A percentile compares a stretch with the other conserved stretches of the same genome.
Conservation (phyloP, 2,797 vertebrate genomes). For the Scleropages formosus region DNA sequence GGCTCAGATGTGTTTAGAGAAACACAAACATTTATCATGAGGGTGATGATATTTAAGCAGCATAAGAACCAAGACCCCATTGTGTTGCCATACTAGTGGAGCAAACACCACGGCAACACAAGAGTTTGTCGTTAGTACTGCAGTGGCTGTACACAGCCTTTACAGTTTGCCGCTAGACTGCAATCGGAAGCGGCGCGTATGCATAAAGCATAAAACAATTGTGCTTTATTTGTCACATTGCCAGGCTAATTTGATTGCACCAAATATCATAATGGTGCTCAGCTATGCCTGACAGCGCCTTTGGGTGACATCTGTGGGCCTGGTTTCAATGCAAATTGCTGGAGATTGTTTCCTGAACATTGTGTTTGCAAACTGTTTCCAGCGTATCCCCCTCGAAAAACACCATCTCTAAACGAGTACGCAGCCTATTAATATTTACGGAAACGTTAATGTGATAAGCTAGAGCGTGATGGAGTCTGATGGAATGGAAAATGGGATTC, state of each 20-base stretch:
- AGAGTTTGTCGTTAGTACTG: conserved; percentile 1
- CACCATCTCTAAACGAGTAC: conserved; percentile 37
- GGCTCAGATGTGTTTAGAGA: too few relatives aligned
- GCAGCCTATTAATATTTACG: conserved; percentile 42
- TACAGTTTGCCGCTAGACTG: conserved; percentile 25
- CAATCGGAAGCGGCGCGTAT: conserved; percentile 21
- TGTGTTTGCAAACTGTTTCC: conserved; percentile 44
- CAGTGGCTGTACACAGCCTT: background rate
- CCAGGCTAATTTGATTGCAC: background rate
- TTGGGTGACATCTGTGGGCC: conserved; percentile 30
- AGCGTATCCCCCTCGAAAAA: conserved; percentile 41
- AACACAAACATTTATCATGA: too few relatives aligned
- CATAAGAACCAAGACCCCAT: too few relatives aligned
- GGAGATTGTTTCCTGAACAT: conserved; percentile 37
- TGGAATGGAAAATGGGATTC: conserved; percentile 49
- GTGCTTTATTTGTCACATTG: conserved; percentile 15
- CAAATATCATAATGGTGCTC: too few relatives aligned
- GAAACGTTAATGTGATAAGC: conserved; percentile 35
- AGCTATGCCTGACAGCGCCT: conserved; percentile 23
- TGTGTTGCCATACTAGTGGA: too few relatives aligned
- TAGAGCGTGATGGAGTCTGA: conserved; percentile 40
- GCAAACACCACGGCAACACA: background rate
- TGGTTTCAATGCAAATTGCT: conserved; percentile 32
- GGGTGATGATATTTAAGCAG: too few relatives aligned
- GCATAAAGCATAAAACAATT: conserved; percentile 30